phyloP scores from a whole-genome alignment of 2,113 vertebrate genomes.

The Equus przewalskii region DNA sequence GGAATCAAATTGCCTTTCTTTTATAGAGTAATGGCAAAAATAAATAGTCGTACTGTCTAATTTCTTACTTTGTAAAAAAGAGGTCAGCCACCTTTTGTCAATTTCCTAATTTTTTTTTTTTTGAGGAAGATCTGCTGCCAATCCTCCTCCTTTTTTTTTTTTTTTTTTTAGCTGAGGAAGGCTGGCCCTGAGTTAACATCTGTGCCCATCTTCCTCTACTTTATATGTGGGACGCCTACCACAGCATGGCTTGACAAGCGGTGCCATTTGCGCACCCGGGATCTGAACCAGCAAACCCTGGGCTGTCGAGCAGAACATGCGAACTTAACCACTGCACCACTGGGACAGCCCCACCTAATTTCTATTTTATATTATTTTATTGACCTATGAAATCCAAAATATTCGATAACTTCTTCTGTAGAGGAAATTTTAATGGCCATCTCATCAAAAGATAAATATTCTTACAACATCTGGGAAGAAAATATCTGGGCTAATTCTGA shows the following conservation, averaged over 20 bases:
- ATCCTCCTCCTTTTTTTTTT: too few relatives aligned
- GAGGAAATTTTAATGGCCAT: neutral
- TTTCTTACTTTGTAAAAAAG: neutral
- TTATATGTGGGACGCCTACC: too few relatives aligned
- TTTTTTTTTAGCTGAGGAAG: too few relatives aligned
- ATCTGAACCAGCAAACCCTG: too few relatives aligned
- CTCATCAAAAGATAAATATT: neutral
- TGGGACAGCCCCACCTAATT: neutral
- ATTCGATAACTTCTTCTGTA: neutral
- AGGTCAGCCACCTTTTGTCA: neutral
- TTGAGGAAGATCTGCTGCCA: too few relatives aligned
- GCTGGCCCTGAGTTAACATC: too few relatives aligned
- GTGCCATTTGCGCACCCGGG: too few relatives aligned
- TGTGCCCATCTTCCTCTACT: too few relatives aligned
- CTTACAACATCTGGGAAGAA: neutral
- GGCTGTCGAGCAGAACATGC: too few relatives aligned
- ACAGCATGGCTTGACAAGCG: too few relatives aligned
- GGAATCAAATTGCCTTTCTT: neutral
- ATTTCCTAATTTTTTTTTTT: neutral
- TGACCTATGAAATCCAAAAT: neutral
- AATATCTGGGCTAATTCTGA: neutral
- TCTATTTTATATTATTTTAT: conserved; percentile 14
- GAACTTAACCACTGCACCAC: too few relatives aligned
- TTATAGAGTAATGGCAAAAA: neutral
- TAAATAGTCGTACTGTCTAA: neutral